Evolutionary conservation across 2,888 invertebrate species (phyloP).

Genomic region (Pomacea canaliculata): DNA sequence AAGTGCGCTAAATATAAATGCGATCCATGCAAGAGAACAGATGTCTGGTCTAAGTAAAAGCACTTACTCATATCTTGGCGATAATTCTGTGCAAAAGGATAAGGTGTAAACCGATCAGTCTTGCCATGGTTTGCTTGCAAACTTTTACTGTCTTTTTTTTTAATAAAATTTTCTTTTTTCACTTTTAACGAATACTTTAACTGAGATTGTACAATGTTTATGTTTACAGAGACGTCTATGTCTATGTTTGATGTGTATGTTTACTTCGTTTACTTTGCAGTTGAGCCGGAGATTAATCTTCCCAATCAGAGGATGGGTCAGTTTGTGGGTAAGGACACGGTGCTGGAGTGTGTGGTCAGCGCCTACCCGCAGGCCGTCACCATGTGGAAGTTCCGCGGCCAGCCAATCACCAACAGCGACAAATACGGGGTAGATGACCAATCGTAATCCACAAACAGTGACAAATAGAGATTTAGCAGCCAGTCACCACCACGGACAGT

Average conservation of each 20-base stretch:
- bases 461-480: too few species aligned
- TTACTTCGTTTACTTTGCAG: conserved; percentile 33
- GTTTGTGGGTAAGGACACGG: conserved; percentile 54
- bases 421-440: conserved; percentile 39
- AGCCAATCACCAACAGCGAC: conserved; percentile 37
- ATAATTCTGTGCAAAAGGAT: too few species aligned
- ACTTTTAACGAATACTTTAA: background rate
- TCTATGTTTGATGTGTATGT: too few species aligned
- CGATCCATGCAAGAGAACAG: too few species aligned
- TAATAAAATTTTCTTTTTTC: background rate
- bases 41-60: too few species aligned
- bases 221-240: background rate
- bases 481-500: too few species aligned
- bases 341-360: conserved; percentile 59
- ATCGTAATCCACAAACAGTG: too few species aligned
- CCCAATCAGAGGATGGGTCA: conserved; percentile 55
- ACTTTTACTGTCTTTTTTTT: background rate
- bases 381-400: conserved; percentile 51
- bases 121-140: background rate
- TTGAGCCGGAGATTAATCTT: conserved; percentile 56
- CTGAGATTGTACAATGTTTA: background rate
- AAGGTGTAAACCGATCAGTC: too few species aligned
- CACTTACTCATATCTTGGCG: too few species aligned
- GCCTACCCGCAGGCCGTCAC: conserved; percentile 58
- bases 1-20: too few species aligned